Evolutionary conservation across 2,888 invertebrate species (phyloP).

Genomic region (Chironomus tentans): DNA sequence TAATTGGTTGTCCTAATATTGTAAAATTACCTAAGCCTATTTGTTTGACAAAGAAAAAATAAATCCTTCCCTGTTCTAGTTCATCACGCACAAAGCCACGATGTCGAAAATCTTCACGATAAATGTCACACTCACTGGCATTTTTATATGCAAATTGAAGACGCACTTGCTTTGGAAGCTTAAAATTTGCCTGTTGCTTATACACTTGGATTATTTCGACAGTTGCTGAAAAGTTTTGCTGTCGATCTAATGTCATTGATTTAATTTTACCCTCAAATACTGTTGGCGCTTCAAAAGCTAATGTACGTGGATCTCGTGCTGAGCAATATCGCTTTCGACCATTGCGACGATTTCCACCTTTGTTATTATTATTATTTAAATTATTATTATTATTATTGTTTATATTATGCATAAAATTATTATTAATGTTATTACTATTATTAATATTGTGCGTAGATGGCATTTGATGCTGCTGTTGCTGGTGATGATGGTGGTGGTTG

Average conservation of each 20-base stretch:
- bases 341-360: background rate
- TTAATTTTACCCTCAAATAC: slow-evolving; percentile 58
- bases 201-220: slow-evolving; percentile 55
- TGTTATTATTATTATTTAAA: background rate
- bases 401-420: background rate
- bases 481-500: background rate
- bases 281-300: slow-evolving; percentile 55
- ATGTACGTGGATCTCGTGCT: slow-evolving; percentile 53
- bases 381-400: background rate
- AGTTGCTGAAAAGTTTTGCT: slow-evolving; percentile 53
- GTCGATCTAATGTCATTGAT: slow-evolving; percentile 51
- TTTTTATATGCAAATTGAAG: slow-evolving; percentile 40
- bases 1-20: slow-evolving; percentile 41
- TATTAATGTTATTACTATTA: background rate
- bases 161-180: slow-evolving; percentile 37
- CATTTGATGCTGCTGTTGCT: slow-evolving; percentile 29
- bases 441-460: slow-evolving; percentile 20
- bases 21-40: slow-evolving; percentile 40
- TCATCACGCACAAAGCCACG: slow-evolving; percentile 39
- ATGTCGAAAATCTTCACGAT: slow-evolving; percentile 38
- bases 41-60: slow-evolving; percentile 42
- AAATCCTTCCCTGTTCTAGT: slow-evolving; percentile 39
- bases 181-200: slow-evolving; percentile 48
- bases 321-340: slow-evolving; percentile 44
- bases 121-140: slow-evolving; percentile 41